Conservation (phyloP, 2,797 vertebrate genomes). For the Crocidura indochinensis region DNA sequence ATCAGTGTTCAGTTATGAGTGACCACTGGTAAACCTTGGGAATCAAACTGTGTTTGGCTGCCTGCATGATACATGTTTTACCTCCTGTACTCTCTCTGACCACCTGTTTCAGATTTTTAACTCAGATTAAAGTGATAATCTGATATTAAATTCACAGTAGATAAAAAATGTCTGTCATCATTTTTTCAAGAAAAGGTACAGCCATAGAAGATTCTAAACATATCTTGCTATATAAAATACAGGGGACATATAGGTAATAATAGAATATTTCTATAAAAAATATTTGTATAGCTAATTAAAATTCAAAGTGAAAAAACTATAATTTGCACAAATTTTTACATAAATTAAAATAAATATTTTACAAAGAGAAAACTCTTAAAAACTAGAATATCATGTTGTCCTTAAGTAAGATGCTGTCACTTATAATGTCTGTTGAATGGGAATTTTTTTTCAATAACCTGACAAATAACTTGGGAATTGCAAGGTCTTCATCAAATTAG, state of each 20-base stretch:
- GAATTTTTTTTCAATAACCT: background rate
- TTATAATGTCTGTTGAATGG: too few species aligned
- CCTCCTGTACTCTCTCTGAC: too few species aligned
- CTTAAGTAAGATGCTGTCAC: background rate
- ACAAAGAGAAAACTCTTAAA: background rate
- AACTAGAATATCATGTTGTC: background rate
- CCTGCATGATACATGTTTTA: too few species aligned
- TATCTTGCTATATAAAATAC: slow-evolving; percentile 66
- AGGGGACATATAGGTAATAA: slow-evolving; percentile 26
- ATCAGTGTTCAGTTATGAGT: too few species aligned
- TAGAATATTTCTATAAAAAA: background rate
- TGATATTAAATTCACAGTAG: slow-evolving; percentile 37
- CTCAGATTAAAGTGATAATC: slow-evolving; percentile 64
- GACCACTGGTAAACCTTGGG: too few species aligned
- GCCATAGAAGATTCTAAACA: slow-evolving; percentile 55
- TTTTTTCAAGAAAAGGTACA: slow-evolving; percentile 65
- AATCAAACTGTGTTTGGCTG: too few species aligned
- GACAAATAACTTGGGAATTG: background rate
- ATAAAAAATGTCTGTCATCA: slow-evolving; percentile 63
- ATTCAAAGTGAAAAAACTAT: slow-evolving; percentile 36
- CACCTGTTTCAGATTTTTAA: too few species aligned
- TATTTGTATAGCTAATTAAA: slow-evolving; percentile 20
- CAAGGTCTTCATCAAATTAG: background rate
- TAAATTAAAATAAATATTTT: background rate
- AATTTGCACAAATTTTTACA: background rate